Conservation (phyloP, 2,113 vertebrate species). For the Procavia capensis region DNA sequence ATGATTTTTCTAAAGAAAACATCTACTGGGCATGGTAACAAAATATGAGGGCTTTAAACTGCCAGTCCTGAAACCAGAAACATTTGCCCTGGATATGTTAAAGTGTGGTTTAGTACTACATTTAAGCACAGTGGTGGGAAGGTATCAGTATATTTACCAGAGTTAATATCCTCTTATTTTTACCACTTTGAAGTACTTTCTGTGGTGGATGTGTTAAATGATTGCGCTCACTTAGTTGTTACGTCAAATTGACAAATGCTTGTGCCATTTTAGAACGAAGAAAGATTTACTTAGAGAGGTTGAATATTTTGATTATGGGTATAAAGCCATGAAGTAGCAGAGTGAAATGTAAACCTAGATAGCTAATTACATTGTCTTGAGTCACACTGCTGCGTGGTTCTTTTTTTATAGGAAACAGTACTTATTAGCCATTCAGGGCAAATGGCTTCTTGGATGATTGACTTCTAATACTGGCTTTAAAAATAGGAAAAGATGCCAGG, state of each 20-base stretch:
- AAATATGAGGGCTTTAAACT: not conserved
- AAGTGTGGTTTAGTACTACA: not conserved
- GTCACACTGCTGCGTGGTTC: not conserved
- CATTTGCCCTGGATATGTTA: not conserved
- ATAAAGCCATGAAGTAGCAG: not conserved
- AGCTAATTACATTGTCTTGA: not conserved
- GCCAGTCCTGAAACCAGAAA: not conserved
- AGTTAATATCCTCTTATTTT: not conserved
- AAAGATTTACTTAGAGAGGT: not conserved
- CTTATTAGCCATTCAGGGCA: too few relatives aligned
- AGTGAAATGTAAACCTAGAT: not conserved
- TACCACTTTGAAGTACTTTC: not conserved
- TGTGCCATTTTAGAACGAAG: not conserved
- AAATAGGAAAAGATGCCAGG: not conserved
- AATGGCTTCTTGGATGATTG: not conserved
- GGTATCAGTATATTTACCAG: not conserved
- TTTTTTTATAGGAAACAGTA: not conserved
- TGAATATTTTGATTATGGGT: not conserved
- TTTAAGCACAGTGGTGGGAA: not conserved
- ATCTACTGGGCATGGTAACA: not conserved
- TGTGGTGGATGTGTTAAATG: not conserved
- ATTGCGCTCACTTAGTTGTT: not conserved
- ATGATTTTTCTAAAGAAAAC: not conserved
- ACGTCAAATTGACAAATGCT: not conserved
- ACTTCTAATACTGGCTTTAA: not conserved